Evolutionary conservation across 37 sponge, comb jelly and placozoan species (phyloP), one percentile per base, ranked within the genome.

Genomic region (Hexactinellida sp.): DNA sequence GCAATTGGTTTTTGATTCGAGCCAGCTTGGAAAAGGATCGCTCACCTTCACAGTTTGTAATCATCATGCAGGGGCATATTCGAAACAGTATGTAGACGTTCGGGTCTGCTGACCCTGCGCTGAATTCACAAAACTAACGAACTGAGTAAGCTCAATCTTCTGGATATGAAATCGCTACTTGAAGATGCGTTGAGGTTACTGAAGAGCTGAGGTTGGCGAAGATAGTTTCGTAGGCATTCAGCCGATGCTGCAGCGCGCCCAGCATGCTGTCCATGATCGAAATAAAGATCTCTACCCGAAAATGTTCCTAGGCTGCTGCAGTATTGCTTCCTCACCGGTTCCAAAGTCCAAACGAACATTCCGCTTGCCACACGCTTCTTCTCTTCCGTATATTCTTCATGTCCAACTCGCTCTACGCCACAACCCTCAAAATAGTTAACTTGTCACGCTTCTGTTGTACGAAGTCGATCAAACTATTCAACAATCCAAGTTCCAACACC

Each of bases 331-430:
- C 47, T 41, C 47, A 41, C 47, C 47, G 5, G 47, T 41, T 41
- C 47, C 13, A 41, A 41, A 41, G 47, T 41, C 47, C 47, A 5
- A 41, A 16, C 13, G 47, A 41, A 41, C 47, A 16, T 41, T 41
- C 47, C 47, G 13, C 47, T 41, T 41, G 47, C 47, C 47, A 41
- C 47, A 63, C 34, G 76, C 21, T 63, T 63, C 76, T 32, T 63
- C 34, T 63, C 76, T 63, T 7, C 76, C 76, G 30, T 63, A 63
- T 63, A 63, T 63, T 63, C 76, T 63, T 63, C 76, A 63, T 63
- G 76, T 23, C 76, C 76, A 63, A 63, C 76, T 63, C 76, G 76
- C 76, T 63, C 76, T 63, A 63, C 76, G 32, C 76, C 76, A 28
- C 76, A 63, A 63, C 1, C 76, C 76, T 63, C 34, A 63, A 63